Conservation (phyloP, 2,113 vertebrate genomes). For the Serilophus lunatus region DNA sequence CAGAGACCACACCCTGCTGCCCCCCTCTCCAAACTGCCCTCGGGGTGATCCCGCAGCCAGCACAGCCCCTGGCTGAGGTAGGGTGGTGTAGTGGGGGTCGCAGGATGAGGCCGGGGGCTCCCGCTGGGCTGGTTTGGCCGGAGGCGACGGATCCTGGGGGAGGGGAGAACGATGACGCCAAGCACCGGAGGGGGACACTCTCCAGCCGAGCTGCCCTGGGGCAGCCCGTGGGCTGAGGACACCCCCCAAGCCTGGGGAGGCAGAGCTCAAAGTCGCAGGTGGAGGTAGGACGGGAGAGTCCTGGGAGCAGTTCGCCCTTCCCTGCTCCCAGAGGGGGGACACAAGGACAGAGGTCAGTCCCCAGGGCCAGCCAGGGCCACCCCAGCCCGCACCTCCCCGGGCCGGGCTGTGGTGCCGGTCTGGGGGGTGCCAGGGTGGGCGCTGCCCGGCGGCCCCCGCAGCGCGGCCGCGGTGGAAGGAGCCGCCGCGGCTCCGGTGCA, state of each 20-base stretch:
- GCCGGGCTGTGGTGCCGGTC: neutral
- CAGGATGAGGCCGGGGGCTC: neutral
- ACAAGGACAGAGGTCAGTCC: neutral
- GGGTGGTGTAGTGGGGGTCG: too few relatives aligned
- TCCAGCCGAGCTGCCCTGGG: rapidly evolving
- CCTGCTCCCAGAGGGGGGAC: rapidly evolving
- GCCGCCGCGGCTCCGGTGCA: neutral
- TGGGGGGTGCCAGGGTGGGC: neutral
- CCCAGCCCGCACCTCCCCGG: neutral
- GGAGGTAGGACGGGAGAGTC: neutral
- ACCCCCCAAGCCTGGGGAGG: rapidly evolving
- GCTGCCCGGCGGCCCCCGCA: neutral
- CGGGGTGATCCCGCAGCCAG: neutral
- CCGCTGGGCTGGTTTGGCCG: rapidly evolving
- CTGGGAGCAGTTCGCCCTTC: neutral
- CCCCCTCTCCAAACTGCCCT: neutral
- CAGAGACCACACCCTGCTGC: neutral
- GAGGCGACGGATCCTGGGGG: rapidly evolving
- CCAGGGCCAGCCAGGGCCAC: neutral
- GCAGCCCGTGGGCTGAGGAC: neutral
- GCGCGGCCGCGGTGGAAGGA: neutral
- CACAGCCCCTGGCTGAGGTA: rapidly evolving
- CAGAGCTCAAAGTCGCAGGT: rapidly evolving
- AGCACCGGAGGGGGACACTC: rapidly evolving
- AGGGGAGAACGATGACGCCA: neutral